These are phyloP conservation scores for Xenopus laevis DNA, from an alignment of 2,113 vertebrate species.

Conservation along the genomic window DNA sequence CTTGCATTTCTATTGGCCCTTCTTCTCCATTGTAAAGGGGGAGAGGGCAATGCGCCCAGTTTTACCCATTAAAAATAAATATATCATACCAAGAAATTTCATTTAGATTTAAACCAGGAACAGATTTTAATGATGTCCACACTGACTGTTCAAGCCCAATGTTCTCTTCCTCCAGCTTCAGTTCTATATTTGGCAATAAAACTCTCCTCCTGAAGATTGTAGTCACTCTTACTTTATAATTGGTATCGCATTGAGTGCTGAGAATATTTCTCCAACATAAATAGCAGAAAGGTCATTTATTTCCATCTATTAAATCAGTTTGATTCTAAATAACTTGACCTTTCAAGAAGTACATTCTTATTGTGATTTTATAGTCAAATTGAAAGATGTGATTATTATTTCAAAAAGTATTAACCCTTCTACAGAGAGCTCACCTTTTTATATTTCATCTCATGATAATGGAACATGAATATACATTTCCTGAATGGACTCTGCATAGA, in stretches of 20 bases:
- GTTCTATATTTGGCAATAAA: slow-evolving; percentile 1
- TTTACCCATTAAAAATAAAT: not conserved
- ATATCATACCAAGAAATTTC: not conserved
- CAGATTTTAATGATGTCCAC: slow-evolving; percentile 15
- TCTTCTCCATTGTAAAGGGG: no score
- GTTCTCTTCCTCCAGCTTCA: not conserved
- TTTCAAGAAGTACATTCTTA: slow-evolving; percentile 2
- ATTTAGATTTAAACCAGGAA: not conserved
- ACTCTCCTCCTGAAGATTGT: not conserved
- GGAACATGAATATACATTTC: not conserved
- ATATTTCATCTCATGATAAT: not conserved
- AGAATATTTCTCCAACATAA: slow-evolving; percentile 13
- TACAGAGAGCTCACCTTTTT: not conserved
- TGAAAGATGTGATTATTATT: slow-evolving; percentile 12
- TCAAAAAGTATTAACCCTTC: not conserved
- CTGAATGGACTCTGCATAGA: not conserved
- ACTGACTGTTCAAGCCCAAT: not conserved
- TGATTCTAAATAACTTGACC: slow-evolving; percentile 34
- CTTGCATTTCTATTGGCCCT: no score
- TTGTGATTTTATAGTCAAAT: slow-evolving; percentile 5
- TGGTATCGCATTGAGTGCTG: slow-evolving; percentile 10
- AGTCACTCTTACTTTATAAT: slow-evolving; percentile 7
- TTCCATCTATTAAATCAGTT: slow-evolving; percentile 29
- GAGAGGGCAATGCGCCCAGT: no score
- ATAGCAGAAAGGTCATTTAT: slow-evolving; percentile 35